Evolutionary conservation across 2,797 vertebrate species (phyloP).

Genomic region (Acanthurus leucopareius): DNA sequence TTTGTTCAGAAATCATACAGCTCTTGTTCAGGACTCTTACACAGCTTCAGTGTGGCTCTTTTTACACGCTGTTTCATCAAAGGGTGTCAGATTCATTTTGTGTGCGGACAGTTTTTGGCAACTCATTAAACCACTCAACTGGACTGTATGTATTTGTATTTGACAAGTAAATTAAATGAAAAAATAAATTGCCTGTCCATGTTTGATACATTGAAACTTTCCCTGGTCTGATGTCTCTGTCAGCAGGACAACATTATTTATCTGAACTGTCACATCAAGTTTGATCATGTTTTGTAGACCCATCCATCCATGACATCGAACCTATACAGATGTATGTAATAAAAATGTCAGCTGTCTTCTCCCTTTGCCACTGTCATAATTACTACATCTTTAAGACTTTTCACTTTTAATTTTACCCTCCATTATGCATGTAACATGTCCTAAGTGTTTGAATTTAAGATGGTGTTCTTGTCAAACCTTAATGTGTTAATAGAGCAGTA

Average conservation of each 20-base stretch:
- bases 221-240: too few species aligned
- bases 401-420: not conserved
- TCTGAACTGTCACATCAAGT: too few species aligned
- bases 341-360: not conserved
- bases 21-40: not conserved
- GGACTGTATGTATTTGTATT: too few species aligned
- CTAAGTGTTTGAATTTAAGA: not conserved
- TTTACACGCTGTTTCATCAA: not conserved
- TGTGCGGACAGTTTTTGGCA: not conserved
- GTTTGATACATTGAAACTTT: too few species aligned
- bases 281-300: not conserved
- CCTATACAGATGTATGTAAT: not conserved
- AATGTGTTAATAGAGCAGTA: not conserved
- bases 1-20: not conserved
- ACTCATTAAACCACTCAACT: not conserved
- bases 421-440: too few species aligned
- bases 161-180: too few species aligned
- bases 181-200: too few species aligned
- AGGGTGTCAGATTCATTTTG: slow-evolving; percentile 21
- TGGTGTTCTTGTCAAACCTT: not conserved
- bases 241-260: too few species aligned
- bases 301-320: not conserved
- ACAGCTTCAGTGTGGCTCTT: not conserved
- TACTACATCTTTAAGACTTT: too few species aligned
- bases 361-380: not conserved